Base-by-base conservation (phyloP, 2,113 vertebrate genomes). In the Grus americana region DNA sequence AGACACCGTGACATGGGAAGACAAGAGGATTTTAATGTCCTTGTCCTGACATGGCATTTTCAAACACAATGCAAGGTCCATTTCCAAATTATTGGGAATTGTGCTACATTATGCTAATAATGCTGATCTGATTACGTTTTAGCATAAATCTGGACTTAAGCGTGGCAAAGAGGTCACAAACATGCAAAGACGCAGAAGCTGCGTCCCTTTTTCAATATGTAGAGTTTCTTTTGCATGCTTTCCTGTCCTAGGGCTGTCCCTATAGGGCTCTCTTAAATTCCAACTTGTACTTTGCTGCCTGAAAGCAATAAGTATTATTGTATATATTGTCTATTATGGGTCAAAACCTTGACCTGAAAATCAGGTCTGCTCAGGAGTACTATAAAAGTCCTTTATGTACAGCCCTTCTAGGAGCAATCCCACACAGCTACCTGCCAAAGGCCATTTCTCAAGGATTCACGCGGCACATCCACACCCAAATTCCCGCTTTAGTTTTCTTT, bases 1-100 rank as follows among this genome's bases (percentile, higher is more conserved):
- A 92, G 59, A 54, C 79, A 88, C 59, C 20, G 30, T 80, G 88
- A 86, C 76, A 86, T 10, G 50, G 80, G 83, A 97, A 96, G 93
- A 92, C 79, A 96, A 90, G 68, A 66, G 61, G 72, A 83, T 93
- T 92, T 92, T 71, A 68, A 84, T 34, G n/a, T 67, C 65, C 58
- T 74, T 86, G 15, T 70, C 42, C 82, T 82, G 40, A 21, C 13
- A 46, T 6, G 20, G 22, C 38, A 88, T 84, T 95, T 96, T 85
- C 44, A 91, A 88, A 57, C 40, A 74, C 68, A 46, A 13, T 10
- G 36, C 62, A 97, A 83, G n/a, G 62, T 40, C 34, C 36, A 27
- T 57, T 85, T 85, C 65, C 36, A 74, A 42, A 79, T 74, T 59
- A 61, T 2, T 67, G 42, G 55, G 58, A 91, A 86, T 57, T 75